phyloP scores from a whole-genome alignment of 2,888 invertebrate genomes.

The Chloroclysta siterata region DNA sequence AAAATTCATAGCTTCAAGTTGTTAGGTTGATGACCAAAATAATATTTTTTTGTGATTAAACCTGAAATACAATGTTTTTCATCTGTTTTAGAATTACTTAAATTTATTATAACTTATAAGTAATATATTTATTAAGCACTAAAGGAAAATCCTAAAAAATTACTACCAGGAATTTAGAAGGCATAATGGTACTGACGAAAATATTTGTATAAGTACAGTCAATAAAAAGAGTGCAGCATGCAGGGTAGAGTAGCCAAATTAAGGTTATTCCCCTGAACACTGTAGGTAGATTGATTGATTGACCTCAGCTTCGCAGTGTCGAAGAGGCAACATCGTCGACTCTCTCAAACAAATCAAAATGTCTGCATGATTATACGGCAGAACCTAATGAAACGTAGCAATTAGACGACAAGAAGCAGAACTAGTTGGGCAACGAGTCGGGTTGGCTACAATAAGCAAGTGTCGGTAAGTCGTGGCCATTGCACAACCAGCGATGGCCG shows the following conservation, averaged over 20 bases:
- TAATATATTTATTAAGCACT: neutral
- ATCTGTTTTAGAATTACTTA: neutral
- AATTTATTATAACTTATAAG: neutral
- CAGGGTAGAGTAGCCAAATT: neutral
- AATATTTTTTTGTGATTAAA: too few relatives aligned
- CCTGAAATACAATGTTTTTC: neutral
- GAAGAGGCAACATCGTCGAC: neutral
- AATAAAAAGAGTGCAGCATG: neutral
- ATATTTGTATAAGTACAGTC: slow-evolving; percentile 9
- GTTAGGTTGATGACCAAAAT: too few relatives aligned
- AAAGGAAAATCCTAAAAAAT: neutral
- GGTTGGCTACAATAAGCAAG: slow-evolving; percentile 79
- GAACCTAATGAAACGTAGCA: slow-evolving; percentile 72
- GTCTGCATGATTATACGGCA: slow-evolving; percentile 59
- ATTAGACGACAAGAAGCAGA: slow-evolving; percentile 79
- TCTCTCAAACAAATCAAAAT: slow-evolving; percentile 30
- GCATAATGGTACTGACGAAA: slow-evolving; percentile 10
- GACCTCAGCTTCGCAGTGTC: neutral
- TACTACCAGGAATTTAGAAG: slow-evolving; percentile 13
- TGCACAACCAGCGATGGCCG: slow-evolving; percentile 82
- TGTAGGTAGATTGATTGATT: neutral
- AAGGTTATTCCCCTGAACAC: neutral
- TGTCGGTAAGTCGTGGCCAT: slow-evolving; percentile 76
- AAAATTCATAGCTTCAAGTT: too few relatives aligned
- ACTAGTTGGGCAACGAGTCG: slow-evolving; percentile 78